Evolutionary conservation across 2,113 vertebrate species (phyloP).

Genomic region (Mirza zaza): DNA sequence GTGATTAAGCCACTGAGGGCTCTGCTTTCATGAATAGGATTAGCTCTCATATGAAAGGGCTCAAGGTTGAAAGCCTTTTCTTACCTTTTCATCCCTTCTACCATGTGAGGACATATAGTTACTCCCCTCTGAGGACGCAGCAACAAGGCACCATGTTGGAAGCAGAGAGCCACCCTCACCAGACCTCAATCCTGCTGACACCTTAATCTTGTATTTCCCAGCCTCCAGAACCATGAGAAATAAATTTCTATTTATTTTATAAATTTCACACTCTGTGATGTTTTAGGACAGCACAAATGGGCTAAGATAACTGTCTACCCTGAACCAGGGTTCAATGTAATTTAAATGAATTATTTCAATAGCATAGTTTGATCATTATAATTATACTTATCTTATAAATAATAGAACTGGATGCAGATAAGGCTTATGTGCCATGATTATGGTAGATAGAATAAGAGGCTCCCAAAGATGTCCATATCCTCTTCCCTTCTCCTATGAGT

Average conservation of each 20-base stretch:
- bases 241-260: neutral
- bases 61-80: neutral
- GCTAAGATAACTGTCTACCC: neutral
- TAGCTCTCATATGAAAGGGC: neutral
- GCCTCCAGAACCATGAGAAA: neutral
- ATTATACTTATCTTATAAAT: slow-evolving; percentile 1
- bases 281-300: neutral
- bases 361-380: neutral
- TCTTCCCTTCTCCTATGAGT: neutral
- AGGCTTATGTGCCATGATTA: neutral
- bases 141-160: neutral
- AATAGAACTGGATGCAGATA: neutral
- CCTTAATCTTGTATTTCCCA: neutral
- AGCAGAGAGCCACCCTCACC: neutral
- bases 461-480: neutral
- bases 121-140: neutral
- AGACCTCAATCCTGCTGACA: neutral
- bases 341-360: slow-evolving; percentile 17
- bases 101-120: neutral
- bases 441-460: neutral
- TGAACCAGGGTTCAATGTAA: neutral
- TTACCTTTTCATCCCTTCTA: neutral
- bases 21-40: neutral
- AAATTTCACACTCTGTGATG: neutral
- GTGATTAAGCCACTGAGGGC: neutral